phyloP scores from a whole-genome alignment of 2,797 vertebrate genomes.

The Myotis daubentonii region DNA sequence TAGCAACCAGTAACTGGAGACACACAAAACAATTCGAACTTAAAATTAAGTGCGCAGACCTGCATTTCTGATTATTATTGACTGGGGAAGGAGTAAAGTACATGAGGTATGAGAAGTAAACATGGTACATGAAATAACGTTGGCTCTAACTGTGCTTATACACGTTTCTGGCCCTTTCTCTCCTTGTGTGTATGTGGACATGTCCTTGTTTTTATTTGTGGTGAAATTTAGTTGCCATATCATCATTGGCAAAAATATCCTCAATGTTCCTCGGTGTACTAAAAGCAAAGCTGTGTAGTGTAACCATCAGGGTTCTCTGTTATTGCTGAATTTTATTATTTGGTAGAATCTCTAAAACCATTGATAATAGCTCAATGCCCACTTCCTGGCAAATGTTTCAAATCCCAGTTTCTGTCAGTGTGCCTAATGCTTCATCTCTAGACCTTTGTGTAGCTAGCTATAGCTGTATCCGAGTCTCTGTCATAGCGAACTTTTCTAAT shows the following conservation, averaged over 20 bases:
- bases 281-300: background rate
- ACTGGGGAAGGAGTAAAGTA: background rate
- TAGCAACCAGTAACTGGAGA: background rate
- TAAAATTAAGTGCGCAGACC: background rate
- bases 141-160: background rate
- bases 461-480: background rate
- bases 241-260: conserved; percentile 28
- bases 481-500: conserved; percentile 22
- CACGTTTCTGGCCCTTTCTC: background rate
- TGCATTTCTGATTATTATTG: background rate
- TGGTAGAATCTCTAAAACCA: background rate
- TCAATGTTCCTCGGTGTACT: background rate
- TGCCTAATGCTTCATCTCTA: background rate
- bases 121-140: background rate
- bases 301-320: background rate
- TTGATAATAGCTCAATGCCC: conserved; percentile 6
- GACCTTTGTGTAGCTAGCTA: background rate
- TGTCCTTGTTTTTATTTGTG: background rate
- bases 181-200: background rate
- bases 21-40: background rate
- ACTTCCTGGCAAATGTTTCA: conserved; percentile 20
- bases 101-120: background rate
- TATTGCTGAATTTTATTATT: conserved; percentile 16
- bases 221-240: background rate
- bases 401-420: conserved; percentile 1